Conservation (phyloP, 2,888 invertebrate species). For the Strigamia crassipes region DNA sequence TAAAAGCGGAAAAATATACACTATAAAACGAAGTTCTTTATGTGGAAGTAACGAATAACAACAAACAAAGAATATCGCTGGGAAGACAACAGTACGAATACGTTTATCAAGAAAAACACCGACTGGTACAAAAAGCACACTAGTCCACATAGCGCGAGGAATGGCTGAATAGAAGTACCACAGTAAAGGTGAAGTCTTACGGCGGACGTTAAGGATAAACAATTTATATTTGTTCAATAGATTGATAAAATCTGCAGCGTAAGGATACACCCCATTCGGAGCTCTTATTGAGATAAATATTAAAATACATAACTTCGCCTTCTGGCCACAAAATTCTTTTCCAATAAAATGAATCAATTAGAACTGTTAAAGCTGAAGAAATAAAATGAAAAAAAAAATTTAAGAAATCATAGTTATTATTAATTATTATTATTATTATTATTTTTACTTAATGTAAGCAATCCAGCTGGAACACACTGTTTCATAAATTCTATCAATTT, state of each 20-base stretch:
- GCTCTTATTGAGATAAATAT: conserved; percentile 90
- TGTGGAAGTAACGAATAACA: conserved; percentile 96
- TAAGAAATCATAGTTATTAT: conserved; percentile 23
- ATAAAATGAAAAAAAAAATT: neutral
- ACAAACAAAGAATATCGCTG: conserved; percentile 77
- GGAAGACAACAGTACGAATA: conserved; percentile 70
- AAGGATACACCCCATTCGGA: conserved; percentile 97
- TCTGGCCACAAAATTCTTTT: conserved; percentile 89
- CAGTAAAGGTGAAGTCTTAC: conserved; percentile 87
- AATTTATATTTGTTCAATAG: neutral
- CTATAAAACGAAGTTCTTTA: conserved; percentile 95
- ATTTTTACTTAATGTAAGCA: conserved; percentile 65
- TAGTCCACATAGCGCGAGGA: conserved; percentile 85
- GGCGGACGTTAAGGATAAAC: conserved; percentile 37
- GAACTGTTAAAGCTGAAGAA: conserved; percentile 69
- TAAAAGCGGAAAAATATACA: conserved; percentile 93
- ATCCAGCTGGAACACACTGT: conserved; percentile 57
- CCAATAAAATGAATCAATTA: conserved; percentile 94
- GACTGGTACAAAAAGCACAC: conserved; percentile 76
- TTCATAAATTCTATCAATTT: conserved; percentile 62
- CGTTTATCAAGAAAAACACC: conserved; percentile 76
- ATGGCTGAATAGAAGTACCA: conserved; percentile 99
- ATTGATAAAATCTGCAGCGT: conserved; percentile 54
- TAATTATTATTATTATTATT: too few relatives aligned
- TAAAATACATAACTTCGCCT: conserved; percentile 95